Evolutionary conservation across 2,113 vertebrate species (phyloP), one percentile per base, ranked within the genome.

Genomic region (Capreolus pygargus): DNA sequence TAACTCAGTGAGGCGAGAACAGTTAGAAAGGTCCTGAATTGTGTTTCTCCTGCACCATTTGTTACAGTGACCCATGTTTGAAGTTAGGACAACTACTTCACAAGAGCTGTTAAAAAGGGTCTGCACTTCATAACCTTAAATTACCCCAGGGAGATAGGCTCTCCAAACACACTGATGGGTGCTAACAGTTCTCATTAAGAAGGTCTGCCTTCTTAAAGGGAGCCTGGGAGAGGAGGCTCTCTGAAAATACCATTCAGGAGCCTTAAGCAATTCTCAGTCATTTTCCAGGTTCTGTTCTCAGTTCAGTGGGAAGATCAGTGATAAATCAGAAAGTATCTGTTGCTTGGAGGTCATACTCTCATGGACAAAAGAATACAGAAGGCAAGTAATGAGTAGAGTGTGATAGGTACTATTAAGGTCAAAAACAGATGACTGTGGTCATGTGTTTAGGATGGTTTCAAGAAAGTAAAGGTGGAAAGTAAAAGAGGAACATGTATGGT

Each of bases 1-100:
- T 81, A 91, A 89, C 50, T 95, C 95, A 39, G 87, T 8, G 17
- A 92, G 86, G 67, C 54, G 55, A 50, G 92, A 89, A 92, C 94
- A 97, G 93, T 95, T 96, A 97, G 92, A 92, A 85, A 78, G 39
- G 58, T 74, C 78, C 30, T 1, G 3, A 76, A 60, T 43, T 55
- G 85, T 47, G 84, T 84, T 93, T 91, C 70, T 92, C 50, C 25
- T 25, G 58, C 54, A 78, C 60, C 0, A 0, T 91, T 85, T 61
- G 52, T 93, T 52, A 45, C 11, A 33, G 88, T 5, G 33, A 91
- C 94, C 89, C 19, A 17, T 30, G 78, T 82, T 36, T 54, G 61
- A 93, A 79, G 91, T 58, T 28, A 91, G 50, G 58, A 96, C 30
- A 58, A 47, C 47, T 5, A 8, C 61, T 39, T 94, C 61, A 4